Base-by-base conservation (phyloP, 64 coral and sea anemone species). In the Montipora sp. region DNA sequence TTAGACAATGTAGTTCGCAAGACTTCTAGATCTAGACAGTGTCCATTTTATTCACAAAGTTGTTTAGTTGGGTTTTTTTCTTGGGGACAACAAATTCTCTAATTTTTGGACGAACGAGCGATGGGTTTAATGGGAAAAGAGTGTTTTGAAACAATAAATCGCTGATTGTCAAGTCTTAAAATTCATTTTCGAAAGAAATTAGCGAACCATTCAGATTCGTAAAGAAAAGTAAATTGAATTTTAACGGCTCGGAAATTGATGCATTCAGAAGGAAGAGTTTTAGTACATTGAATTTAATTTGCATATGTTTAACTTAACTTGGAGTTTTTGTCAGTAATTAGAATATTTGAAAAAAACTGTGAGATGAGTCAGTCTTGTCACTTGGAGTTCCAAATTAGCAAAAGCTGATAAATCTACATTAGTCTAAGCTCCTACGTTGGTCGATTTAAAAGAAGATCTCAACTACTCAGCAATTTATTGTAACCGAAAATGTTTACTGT, bases 341-440 rank as follows among this genome's bases (percentile, higher is more conserved):
- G 36, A 36, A 36, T 36, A 36, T 36, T 36, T 36, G 36, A 36
- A 36, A 36, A 63, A 3, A 3, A 14, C 60, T 14, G 60, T 63
- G 60, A 16, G 14, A 16, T 63, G 8, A 15, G 60, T 11, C 60
- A 63, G 60, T 50, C 7, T 85, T 36, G 81, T 68, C 63, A 7
- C 24, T 69, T 70, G 81, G 60, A 48, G 66, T 43, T 69, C 81
- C 45, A 84, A 50, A 19, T 48, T 50, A 85, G 49, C 22, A 21
- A 18, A 6, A 57, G 70, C 60, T 70, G 65, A 85, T 85, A 50
- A 71, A 71, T 71, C 48, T 72, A 49, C 82, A 85, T 85, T 50
- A 22, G 65, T 47, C n/a, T 61, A 5, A 16, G 55, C 8, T 85
- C 24, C 50, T 46, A 18, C 22, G 65, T 65, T 70, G 82, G 21